Evolutionary conservation across 2,113 vertebrate genomes (phyloP).

Genomic region (Petromus typicus): DNA sequence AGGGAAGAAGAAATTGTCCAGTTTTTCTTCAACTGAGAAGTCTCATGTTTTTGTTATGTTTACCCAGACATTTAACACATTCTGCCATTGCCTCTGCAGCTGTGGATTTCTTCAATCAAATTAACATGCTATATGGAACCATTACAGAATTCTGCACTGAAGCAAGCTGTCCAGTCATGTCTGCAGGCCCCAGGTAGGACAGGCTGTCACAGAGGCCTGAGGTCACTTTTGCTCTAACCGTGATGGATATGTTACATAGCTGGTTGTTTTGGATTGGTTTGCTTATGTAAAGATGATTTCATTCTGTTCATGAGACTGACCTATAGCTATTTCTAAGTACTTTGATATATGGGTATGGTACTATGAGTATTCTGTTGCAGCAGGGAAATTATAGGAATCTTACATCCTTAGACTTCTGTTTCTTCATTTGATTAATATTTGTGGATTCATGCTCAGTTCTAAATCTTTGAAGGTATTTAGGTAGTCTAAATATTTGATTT

Average conservation of each 20-base stretch:
- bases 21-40: constrained; percentile 29
- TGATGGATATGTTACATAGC: constrained; percentile 26
- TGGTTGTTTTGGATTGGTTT: constrained; percentile 13
- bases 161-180: constrained; percentile 95
- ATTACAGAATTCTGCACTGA: constrained; percentile 98
- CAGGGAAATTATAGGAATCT: constrained; percentile 14
- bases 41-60: constrained; percentile 49
- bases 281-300: background rate
- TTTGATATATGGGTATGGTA: background rate
- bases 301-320: background rate
- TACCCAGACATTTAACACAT: constrained; percentile 17
- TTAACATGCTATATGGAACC: constrained; percentile 98
- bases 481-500: constrained; percentile 11
- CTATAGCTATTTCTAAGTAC: constrained; percentile 32
- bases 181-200: constrained; percentile 94
- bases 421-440: constrained; percentile 15
- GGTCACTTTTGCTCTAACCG: background rate
- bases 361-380: background rate
- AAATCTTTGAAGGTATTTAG: constrained; percentile 55
- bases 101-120: constrained; percentile 99
- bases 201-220: background rate
- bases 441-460: constrained; percentile 38
- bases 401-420: background rate
- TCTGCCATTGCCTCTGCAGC: constrained; percentile 83
- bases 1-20: background rate